phyloP scores from a whole-genome alignment of 2,797 vertebrate genomes.

The Gouania willdenowi region DNA sequence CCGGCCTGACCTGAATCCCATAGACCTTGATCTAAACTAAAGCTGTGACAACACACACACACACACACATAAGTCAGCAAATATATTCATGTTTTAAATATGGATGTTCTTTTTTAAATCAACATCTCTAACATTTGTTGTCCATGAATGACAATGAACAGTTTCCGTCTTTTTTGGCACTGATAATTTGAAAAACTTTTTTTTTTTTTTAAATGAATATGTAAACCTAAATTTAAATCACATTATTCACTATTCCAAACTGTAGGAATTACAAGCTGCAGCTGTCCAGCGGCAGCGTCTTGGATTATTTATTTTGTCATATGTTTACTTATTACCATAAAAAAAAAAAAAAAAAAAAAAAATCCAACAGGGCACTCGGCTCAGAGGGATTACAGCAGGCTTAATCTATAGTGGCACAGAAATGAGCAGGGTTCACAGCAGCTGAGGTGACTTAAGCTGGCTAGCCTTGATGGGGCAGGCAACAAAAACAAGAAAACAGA shows the following conservation, averaged over 20 bases:
- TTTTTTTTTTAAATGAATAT: neutral
- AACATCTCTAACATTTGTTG: too few species aligned
- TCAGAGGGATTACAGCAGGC: slow-evolving; percentile 65
- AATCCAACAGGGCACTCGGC: slow-evolving; percentile 61
- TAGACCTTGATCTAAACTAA: slow-evolving; percentile 34
- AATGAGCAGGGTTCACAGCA: slow-evolving; percentile 72
- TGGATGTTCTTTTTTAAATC: too few species aligned
- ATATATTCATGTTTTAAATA: neutral
- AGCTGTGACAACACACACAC: slow-evolving; percentile 4
- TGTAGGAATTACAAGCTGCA: slow-evolving; percentile 50
- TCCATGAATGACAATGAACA: too few species aligned
- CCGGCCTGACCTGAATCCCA: slow-evolving; percentile 59
- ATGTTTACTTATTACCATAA: slow-evolving; percentile 73
- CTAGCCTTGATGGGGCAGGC: slow-evolving; percentile 58
- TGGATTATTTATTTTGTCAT: slow-evolving; percentile 74
- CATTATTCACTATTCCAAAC: slow-evolving; percentile 25
- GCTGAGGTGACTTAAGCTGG: slow-evolving; percentile 68
- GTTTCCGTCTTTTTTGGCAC: neutral
- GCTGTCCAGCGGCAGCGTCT: slow-evolving; percentile 54
- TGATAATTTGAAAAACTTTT: neutral
- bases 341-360: too few species aligned
- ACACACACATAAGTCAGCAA: too few species aligned
- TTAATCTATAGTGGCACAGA: slow-evolving; percentile 70
- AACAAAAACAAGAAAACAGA: slow-evolving; percentile 65
- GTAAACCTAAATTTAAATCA: too few species aligned